Base-by-base conservation (phyloP, 2,113 vertebrate species). In the Dromiciops gliroides region DNA sequence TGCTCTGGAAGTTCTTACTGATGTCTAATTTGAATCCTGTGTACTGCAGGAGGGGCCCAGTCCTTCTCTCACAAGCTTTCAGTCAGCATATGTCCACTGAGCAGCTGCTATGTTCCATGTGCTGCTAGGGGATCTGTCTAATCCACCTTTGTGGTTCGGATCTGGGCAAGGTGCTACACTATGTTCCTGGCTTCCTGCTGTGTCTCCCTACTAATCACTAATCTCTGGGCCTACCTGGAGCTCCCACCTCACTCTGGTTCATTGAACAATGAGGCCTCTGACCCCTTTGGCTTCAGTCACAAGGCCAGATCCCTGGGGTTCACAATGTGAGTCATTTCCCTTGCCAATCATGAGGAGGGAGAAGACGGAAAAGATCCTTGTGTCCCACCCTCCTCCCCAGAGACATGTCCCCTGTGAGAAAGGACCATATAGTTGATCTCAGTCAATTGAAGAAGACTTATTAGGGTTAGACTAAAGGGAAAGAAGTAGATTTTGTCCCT, bases 301-400 rank as follows among this genome's bases (percentile, higher is more conserved):
- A 83, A n/a, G 48, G 56, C 31, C 60, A 51, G 50, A 48, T 1
- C 1, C 28, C 48, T 25, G 19, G 53, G 14, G 26, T 16, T 83
- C 28, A 48, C 28, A n/a, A 51, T 49, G 90, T 92, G 96, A 92
- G 47, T 91, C 75, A 89, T 89, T 90, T 50, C 52, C 89, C 48
- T 93, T 49, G n/a, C 88, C 2, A n/a, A 51, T 91, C 90, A 89
- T 47, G 95, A 7, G 3, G 9, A 95, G 26, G 56, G 44, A 94
- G n/a, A 94, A 89, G 89, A 16, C 47, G 28, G 89, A 91, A 89
- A 91, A 48, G n/a, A 93, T 92, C 94, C 31, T 67, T 83, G 89
- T 89, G 93, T 56, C 60, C 7, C 94, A 95, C 44, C 89, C 37
- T 44, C 94, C 60, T 28, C 91, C 83, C n/a, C 89, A 92, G 60